phyloP scores from a whole-genome alignment of 2,888 invertebrate species.

The Schizaphis graminum region DNA sequence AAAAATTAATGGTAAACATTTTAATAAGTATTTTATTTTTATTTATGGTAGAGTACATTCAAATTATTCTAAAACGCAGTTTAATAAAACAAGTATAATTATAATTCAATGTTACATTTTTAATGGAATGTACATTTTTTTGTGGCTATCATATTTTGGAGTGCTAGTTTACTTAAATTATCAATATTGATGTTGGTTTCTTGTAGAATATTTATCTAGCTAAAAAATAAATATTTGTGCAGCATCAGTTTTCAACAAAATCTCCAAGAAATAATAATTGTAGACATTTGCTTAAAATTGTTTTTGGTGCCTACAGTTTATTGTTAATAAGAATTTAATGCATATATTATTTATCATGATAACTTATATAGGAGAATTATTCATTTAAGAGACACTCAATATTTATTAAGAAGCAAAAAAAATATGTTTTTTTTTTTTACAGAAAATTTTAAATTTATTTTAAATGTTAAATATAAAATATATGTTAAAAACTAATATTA shows the following conservation, averaged over 20 bases:
- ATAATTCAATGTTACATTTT: neutral
- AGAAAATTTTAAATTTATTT: neutral
- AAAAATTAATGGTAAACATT: constrained; percentile 87
- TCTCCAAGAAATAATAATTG: neutral
- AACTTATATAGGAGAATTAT: neutral
- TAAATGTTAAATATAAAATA: neutral
- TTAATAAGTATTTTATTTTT: neutral
- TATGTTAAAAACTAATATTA: neutral
- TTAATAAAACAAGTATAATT: neutral
- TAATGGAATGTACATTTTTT: neutral
- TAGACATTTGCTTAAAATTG: neutral
- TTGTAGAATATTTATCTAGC: neutral
- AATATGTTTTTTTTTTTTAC: neutral
- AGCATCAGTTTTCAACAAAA: too few relatives aligned
- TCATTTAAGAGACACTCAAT: neutral
- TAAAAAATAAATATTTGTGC: too few relatives aligned
- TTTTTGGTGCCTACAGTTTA: neutral
- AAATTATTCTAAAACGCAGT: neutral
- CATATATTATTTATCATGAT: neutral
- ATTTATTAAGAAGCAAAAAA: neutral
- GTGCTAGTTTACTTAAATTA: neutral
- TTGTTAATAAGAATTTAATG: neutral
- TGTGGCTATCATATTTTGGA: neutral
- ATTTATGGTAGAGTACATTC: neutral
- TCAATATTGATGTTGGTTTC: neutral